Conservation (phyloP, 2,113 vertebrate genomes). For the Campylomormyrus tamandua region DNA sequence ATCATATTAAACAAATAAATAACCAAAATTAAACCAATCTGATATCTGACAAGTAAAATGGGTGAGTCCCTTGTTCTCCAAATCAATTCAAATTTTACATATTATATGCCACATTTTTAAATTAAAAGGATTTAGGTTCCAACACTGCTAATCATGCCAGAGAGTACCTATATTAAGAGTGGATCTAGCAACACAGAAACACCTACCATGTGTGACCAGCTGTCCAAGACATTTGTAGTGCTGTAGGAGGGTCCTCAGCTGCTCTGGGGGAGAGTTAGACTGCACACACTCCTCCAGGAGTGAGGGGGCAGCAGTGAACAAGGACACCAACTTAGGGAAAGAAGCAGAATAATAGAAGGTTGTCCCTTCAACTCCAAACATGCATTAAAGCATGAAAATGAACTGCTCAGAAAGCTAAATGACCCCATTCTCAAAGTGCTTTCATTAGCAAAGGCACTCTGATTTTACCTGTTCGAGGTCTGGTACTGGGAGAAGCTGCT, state of each 20-base stretch:
- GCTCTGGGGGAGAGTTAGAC: constrained; percentile 45
- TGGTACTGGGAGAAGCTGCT: constrained; percentile 52
- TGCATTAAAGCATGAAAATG: neutral
- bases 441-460: neutral
- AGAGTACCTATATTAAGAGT: neutral
- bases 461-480: constrained; percentile 55
- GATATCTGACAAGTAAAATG: neutral
- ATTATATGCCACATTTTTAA: neutral
- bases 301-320: constrained; percentile 46
- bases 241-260: constrained; percentile 48
- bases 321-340: constrained; percentile 42
- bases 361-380: neutral
- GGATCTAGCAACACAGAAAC: neutral
- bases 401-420: neutral
- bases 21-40: neutral
- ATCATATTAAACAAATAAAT: neutral
- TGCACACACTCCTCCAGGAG: constrained; percentile 55
- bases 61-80: neutral
- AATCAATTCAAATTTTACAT: neutral
- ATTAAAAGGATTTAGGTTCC: neutral
- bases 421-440: neutral
- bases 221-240: constrained; percentile 47
- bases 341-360: neutral
- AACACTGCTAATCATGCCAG: neutral
- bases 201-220: constrained; percentile 44